Evolutionary conservation across 2,797 vertebrate genomes (phyloP).

Genomic region (Pyrocephalus nanus): DNA sequence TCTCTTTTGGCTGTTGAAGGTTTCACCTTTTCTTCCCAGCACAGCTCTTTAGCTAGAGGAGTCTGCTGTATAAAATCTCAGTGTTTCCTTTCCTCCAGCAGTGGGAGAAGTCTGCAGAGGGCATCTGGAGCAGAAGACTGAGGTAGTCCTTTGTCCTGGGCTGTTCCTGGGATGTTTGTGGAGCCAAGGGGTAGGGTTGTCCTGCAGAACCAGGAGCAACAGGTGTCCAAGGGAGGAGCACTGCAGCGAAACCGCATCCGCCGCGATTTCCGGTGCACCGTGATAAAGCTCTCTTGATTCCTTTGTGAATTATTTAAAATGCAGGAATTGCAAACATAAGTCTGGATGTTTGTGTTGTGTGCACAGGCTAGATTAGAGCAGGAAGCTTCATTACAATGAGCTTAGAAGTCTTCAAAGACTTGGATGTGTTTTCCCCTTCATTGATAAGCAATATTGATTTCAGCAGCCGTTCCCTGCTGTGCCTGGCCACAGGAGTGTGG

Average conservation of each 20-base stretch:
- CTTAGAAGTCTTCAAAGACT: slow-evolving; percentile 42
- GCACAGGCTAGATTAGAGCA: slow-evolving; percentile 38
- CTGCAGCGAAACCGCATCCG: fast-evolving
- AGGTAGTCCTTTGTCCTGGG: neutral
- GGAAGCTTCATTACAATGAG: slow-evolving; percentile 39
- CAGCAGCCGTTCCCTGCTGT: neutral
- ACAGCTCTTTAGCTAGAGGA: neutral
- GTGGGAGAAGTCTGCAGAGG: neutral
- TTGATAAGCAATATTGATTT: slow-evolving; percentile 60
- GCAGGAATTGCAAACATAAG: slow-evolving; percentile 15
- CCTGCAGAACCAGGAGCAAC: neutral
- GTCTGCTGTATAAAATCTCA: neutral
- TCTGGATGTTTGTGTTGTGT: neutral
- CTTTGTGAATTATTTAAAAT: slow-evolving; percentile 58
- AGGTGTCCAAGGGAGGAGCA: neutral
- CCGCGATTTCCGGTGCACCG: fast-evolving
- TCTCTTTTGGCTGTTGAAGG: neutral
- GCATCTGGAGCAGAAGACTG: neutral
- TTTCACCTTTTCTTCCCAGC: neutral
- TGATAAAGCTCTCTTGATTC: slow-evolving; percentile 36
- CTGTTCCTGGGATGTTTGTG: neutral
- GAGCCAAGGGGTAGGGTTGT: neutral
- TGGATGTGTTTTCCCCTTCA: slow-evolving; percentile 13
- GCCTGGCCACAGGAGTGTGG: neutral
- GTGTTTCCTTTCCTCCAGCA: neutral